Evolutionary conservation across 1,140 invertebrate species (phyloP).

Genomic region (Telenomus remus): DNA sequence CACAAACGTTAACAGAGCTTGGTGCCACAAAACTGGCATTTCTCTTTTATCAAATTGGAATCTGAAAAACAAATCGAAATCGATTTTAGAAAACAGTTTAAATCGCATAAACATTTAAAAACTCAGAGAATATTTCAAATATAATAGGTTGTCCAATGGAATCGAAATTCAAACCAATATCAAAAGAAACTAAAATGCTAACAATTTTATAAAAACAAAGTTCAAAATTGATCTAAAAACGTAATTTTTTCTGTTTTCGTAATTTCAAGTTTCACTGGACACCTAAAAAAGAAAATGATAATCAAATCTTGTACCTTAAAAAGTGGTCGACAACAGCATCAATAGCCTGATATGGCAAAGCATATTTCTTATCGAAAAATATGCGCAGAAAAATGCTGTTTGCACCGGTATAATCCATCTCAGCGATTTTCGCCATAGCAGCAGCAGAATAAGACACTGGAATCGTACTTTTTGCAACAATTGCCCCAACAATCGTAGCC

Average conservation of each 20-base stretch:
- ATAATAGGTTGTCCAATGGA: no score
- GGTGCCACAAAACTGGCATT: slow-evolving; percentile 98
- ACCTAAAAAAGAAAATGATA: slow-evolving; percentile 20
- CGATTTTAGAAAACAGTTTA: slow-evolving; percentile 5
- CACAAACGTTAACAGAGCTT: slow-evolving; percentile 93
- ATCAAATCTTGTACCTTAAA: slow-evolving; percentile 77
- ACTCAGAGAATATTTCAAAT: no score
- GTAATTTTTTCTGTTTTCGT: slow-evolving; percentile 9
- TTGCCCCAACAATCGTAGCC: slow-evolving; percentile 95
- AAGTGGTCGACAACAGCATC: slow-evolving; percentile 98
- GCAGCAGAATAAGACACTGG: slow-evolving; percentile 97
- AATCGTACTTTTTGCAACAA: slow-evolving; percentile 93
- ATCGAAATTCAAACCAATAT: no score
- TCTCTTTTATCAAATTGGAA: slow-evolving; percentile 89
- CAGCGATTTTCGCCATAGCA: slow-evolving; percentile 95
- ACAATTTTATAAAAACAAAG: no score
- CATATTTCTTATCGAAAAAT: slow-evolving; percentile 98
- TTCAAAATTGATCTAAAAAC: neutral
- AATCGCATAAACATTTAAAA: slow-evolving; percentile 12
- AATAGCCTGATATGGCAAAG: slow-evolving; percentile 95
- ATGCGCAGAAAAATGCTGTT: slow-evolving; percentile 96
- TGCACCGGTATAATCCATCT: slow-evolving; percentile 98
- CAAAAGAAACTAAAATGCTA: no score
- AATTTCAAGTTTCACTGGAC: no score
- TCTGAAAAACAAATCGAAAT: slow-evolving; percentile 74